Evolutionary conservation across 2,888 invertebrate genomes (phyloP).

Genomic region (Phengaris alcon): DNA sequence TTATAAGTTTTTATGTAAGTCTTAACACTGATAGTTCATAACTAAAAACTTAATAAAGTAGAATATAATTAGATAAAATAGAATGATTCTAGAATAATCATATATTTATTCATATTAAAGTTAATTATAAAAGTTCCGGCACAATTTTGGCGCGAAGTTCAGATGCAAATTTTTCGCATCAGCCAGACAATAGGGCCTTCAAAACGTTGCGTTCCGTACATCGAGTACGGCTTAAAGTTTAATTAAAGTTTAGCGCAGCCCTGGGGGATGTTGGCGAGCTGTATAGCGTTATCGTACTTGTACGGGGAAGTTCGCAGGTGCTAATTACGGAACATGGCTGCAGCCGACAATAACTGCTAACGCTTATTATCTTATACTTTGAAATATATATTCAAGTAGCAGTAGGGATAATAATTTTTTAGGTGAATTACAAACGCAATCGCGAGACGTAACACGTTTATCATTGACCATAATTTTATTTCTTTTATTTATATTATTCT

Average conservation of each 20-base stretch:
- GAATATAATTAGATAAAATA: too few species aligned
- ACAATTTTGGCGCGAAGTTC: not conserved
- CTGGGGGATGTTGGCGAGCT: not conserved
- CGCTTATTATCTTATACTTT: slow-evolving; percentile 12
- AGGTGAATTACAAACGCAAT: not conserved
- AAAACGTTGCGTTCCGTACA: slow-evolving; percentile 16
- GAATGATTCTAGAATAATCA: too few species aligned
- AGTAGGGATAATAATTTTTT: not conserved
- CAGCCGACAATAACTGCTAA: slow-evolving; percentile 18
- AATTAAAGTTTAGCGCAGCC: slow-evolving; percentile 19
- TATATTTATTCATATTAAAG: not conserved
- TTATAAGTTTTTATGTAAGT: too few species aligned
- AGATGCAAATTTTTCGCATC: slow-evolving; percentile 21
- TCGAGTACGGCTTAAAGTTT: not conserved
- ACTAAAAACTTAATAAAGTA: too few species aligned
- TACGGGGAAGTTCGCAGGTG: slow-evolving; percentile 15
- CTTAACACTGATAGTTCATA: too few species aligned
- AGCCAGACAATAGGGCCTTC: slow-evolving; percentile 10
- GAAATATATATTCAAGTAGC: not conserved
- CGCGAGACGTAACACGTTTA: too few species aligned
- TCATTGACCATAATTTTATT: too few species aligned
- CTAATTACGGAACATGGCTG: slow-evolving; percentile 18
- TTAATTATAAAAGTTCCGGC: not conserved
- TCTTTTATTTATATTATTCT: too few species aligned
- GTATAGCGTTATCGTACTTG: not conserved